phyloP scores from a whole-genome alignment of 2,113 vertebrate species.

The Tyrannus savana region DNA sequence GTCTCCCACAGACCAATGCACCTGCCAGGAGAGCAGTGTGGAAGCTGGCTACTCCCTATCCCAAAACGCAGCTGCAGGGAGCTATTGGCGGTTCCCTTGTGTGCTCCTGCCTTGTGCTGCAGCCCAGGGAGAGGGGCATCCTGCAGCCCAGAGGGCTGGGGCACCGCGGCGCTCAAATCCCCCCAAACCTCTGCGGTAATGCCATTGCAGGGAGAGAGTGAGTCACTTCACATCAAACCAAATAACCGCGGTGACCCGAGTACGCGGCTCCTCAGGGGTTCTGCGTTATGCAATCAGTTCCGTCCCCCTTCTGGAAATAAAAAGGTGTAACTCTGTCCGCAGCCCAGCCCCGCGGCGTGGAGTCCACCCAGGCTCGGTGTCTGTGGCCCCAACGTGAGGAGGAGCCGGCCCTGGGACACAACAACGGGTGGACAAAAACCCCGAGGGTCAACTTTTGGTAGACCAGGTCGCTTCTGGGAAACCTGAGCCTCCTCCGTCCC shows the following conservation, averaged over 20 bases:
- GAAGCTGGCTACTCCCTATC: neutral
- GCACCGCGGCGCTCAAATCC: rapidly evolving
- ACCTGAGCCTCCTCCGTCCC: too few species aligned
- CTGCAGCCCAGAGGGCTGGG: neutral
- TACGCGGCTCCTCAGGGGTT: neutral
- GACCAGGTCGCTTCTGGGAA: neutral
- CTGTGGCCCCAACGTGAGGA: neutral
- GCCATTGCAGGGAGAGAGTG: neutral
- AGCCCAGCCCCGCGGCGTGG: rapidly evolving
- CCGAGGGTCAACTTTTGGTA: neutral
- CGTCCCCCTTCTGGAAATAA: neutral
- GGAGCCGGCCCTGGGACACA: neutral
- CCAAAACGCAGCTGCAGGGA: rapidly evolving
- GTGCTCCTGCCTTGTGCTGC: neutral
- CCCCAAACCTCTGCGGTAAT: rapidly evolving
- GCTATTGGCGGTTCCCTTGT: neutral
- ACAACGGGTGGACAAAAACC: neutral
- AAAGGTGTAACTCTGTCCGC: neutral
- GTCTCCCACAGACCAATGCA: neutral
- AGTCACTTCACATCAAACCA: neutral
- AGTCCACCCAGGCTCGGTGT: rapidly evolving
- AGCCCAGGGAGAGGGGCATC: neutral
- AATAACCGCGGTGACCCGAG: neutral
- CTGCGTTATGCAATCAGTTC: neutral
- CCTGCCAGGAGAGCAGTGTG: neutral